Base-by-base conservation (phyloP, 37 sponge, comb jelly and placozoan genomes). In the Amphimedon queenslandica region DNA sequence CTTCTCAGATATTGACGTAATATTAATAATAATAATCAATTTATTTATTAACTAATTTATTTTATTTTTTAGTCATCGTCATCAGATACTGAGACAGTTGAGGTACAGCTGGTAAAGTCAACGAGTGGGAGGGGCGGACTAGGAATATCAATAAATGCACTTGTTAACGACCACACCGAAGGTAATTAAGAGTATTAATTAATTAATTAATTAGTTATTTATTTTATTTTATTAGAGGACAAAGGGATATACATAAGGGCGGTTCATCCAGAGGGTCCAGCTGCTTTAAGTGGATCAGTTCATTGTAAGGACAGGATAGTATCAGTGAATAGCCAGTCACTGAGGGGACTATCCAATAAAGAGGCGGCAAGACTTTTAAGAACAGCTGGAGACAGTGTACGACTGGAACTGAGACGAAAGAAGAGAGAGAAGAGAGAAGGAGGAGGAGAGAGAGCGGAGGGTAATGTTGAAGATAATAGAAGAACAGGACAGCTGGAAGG, bases 141-240 rank as follows among this genome's bases (percentile, higher is more conserved):
- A 37, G 93, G 93, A 0, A 84, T 92, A 51, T 81, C 81, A 28
- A 93, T 93, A 39, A 86, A 82, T 68, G 94, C 92, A 1, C 72
- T 84, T 43, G 85, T 77, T 35, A 41, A 80, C 24, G 47, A 51
- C 0, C 81, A 80, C 58, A 80, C 70, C 10, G 85, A 69, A 78
- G 79, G 80, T 78, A 42, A 56, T 57, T 28, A 28, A 25, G 0
- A 28, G 4, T n/a, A 21, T 53, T 21, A 21, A 20, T 53, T 21
- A 13, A 53, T 53, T 13, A 13, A n/a, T 47, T 24, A 33, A 5
- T 38, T 36, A n/a, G n/a, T n/a, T 77, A 25, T 77, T 21, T 60
- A n/a, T n/a, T 11, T 64, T 29, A 47, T 58, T 36, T 63, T 35
- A 47, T 32, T 69, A 85, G 87, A 84, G 47, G 85, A 80, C 53